Conservation (phyloP, 2,113 vertebrate species). For the Lynx canadensis region DNA sequence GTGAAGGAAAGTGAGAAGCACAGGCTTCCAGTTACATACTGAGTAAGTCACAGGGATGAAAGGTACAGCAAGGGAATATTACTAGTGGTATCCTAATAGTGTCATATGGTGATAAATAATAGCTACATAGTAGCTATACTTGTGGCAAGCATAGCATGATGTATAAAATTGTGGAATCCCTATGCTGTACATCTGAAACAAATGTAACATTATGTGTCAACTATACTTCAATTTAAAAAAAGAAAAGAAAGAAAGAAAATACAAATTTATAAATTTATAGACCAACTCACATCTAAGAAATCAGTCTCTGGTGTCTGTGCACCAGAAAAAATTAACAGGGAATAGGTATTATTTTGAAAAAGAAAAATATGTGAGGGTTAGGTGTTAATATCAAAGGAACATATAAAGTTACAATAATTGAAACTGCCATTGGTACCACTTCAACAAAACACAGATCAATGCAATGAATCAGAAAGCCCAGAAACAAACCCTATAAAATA, state of each 20-base stretch:
- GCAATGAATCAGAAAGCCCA: background rate
- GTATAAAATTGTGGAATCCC: background rate
- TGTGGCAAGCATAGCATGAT: background rate
- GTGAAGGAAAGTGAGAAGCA: background rate
- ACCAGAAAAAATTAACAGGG: background rate
- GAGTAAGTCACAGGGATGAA: background rate
- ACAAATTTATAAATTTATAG: background rate
- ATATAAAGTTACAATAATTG: background rate
- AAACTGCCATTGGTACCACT: background rate
- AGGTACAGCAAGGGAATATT: background rate
- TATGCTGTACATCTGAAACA: background rate
- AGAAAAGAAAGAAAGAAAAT: background rate
- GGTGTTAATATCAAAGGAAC: background rate
- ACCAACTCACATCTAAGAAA: slow-evolving; percentile 10
- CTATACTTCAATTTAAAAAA: background rate
- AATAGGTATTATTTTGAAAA: background rate
- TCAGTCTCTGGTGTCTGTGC: background rate
- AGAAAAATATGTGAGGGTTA: background rate
- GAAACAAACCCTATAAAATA: background rate
- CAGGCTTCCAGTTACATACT: background rate
- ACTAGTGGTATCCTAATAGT: background rate
- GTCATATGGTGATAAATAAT: background rate
- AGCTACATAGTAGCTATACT: background rate
- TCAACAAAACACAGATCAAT: background rate
- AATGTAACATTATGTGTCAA: background rate